Percentiles rank a stretch among this genome's conserved stretches.
Conservation (phyloP, 2,113 vertebrate genomes). For the Girardinichthys multiradiatus region DNA sequence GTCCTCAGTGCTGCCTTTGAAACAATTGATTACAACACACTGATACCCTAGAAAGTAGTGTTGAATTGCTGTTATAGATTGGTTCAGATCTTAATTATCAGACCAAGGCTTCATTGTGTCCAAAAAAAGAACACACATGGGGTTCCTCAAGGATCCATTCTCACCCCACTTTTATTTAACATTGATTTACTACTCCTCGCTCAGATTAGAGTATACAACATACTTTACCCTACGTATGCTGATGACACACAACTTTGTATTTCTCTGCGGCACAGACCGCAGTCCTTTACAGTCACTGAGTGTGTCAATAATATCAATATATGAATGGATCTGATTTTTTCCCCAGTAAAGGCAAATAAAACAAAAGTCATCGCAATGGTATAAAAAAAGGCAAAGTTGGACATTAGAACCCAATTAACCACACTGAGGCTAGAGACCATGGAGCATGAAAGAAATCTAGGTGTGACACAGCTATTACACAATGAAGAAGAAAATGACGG, state of each 20-base stretch:
- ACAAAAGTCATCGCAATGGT: too few species aligned
- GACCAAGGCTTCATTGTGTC: neutral
- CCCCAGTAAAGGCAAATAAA: too few species aligned
- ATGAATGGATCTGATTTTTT: too few species aligned
- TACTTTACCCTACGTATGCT: neutral
- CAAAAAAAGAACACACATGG: neutral
- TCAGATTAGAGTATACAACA: neutral
- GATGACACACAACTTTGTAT: neutral
- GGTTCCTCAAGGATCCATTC: neutral
- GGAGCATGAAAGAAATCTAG: too few species aligned
- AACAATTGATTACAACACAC: too few species aligned
- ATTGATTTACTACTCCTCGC: neutral
- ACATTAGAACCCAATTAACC: too few species aligned
- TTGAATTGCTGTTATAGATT: neutral
- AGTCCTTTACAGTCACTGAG: neutral
- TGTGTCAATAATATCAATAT: neutral
- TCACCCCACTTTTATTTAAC: neutral
- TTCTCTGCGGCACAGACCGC: neutral
- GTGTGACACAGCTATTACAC: too few species aligned
- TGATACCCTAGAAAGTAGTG: too few species aligned
- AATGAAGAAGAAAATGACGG: too few species aligned
- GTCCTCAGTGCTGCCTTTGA: too few species aligned
- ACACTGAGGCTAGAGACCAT: too few species aligned
- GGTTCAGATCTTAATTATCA: neutral
- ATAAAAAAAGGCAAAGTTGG: too few species aligned